These are phyloP conservation scores for Colostygia pectinataria DNA, from an alignment of 2,888 invertebrate species.

Conservation along the genomic window DNA sequence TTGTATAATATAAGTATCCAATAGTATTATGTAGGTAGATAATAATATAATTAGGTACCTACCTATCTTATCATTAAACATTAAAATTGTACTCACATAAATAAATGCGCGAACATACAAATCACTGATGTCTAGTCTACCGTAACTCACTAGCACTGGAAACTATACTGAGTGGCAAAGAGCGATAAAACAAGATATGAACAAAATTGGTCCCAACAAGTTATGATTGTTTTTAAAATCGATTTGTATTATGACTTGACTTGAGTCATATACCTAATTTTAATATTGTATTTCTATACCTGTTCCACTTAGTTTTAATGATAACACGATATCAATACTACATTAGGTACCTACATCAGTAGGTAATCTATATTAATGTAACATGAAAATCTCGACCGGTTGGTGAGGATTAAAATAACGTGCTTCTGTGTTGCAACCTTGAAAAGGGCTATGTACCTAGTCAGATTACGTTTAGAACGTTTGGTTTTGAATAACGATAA, in stretches of 20 bases:
- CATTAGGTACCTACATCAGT: background rate
- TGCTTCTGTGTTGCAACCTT: constrained; percentile 5
- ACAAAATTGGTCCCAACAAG: too few species aligned
- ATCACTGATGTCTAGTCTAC: background rate
- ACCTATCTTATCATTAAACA: too few species aligned
- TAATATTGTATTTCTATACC: too few species aligned
- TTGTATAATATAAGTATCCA: too few species aligned
- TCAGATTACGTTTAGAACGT: background rate
- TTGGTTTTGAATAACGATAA: background rate
- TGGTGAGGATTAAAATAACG: too few species aligned
- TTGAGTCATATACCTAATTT: too few species aligned
- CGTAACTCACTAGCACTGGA: background rate
- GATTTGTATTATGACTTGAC: too few species aligned
- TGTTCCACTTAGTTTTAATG: background rate
- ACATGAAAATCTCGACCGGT: background rate
- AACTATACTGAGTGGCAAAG: background rate
- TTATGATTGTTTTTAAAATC: too few species aligned
- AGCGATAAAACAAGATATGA: background rate
- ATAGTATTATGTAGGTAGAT: too few species aligned
- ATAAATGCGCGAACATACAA: background rate
- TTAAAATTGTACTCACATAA: background rate
- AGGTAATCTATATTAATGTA: too few species aligned
- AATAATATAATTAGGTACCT: too few species aligned
- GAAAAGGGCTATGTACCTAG: constrained; percentile 6
- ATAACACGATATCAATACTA: background rate